Evolutionary conservation across 2,888 invertebrate species (phyloP).

Genomic region (Orchesella flavescens): DNA sequence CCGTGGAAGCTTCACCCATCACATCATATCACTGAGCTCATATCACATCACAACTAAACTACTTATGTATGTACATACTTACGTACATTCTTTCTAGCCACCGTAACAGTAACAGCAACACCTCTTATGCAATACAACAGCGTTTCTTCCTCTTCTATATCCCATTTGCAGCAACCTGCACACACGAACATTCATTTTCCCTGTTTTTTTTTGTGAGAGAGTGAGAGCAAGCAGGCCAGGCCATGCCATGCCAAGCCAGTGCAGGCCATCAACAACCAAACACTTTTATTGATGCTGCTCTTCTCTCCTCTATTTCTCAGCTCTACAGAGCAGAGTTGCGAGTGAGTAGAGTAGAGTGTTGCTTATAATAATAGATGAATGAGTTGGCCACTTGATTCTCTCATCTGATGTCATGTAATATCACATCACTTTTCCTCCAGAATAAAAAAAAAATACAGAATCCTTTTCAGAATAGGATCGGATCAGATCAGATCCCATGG

Average conservation of each 20-base stretch:
- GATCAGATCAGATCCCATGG: no score
- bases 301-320: no score
- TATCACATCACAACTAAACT: background rate
- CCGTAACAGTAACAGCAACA: background rate
- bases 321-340: no score
- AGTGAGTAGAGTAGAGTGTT: background rate
- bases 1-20: background rate
- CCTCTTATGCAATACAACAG: background rate
- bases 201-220: no score
- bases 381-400: conserved; percentile 1
- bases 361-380: background rate
- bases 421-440: background rate
- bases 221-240: no score
- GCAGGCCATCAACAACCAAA: background rate
- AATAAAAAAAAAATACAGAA: background rate
- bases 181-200: no score
- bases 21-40: background rate
- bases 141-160: no score
- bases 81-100: background rate
- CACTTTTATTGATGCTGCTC: background rate
- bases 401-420: conserved; percentile 4
- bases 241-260: no score
- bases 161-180: no score
- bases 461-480: no score
- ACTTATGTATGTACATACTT: background rate